A percentile compares a stretch with the other conserved stretches of the same genome.
These are phyloP conservation scores for Campaea margaritaria DNA, from an alignment of 2,888 invertebrate species.

Conservation along the genomic window DNA sequence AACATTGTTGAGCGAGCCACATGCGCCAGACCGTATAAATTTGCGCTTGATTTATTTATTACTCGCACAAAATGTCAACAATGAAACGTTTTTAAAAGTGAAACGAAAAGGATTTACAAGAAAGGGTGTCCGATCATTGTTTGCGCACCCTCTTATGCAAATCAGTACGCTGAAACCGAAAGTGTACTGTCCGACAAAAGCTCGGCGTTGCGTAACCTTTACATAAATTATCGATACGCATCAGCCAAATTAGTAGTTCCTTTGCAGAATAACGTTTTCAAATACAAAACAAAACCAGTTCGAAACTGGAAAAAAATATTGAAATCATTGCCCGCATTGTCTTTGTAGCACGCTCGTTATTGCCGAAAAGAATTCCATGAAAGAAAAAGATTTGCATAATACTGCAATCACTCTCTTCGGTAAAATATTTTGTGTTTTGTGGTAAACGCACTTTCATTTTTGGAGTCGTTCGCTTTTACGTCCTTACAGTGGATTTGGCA, in stretches of 20 bases:
- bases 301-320: conserved; percentile 59
- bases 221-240: conserved; percentile 81
- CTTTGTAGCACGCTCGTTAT: conserved; percentile 47
- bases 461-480: conserved; percentile 43
- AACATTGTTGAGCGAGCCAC: conserved; percentile 69
- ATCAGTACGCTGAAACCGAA: conserved; percentile 82
- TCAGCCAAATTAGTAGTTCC: conserved; percentile 73
- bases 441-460: conserved; percentile 76
- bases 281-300: conserved; percentile 63
- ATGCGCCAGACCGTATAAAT: conserved; percentile 74
- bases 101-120: conserved; percentile 76
- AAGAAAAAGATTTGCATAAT: conserved; percentile 75
- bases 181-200: conserved; percentile 70
- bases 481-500: conserved; percentile 53
- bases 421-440: conserved; percentile 79
- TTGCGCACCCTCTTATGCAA: conserved; percentile 75
- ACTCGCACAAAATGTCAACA: conserved; percentile 78
- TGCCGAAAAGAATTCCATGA: conserved; percentile 41
- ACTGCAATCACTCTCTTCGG: conserved; percentile 58
- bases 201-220: conserved; percentile 70
- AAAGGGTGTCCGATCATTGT: conserved; percentile 77
- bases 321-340: conserved; percentile 65
- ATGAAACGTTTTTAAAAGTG: conserved; percentile 78
- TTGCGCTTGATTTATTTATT: conserved; percentile 82
- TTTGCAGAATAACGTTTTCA: conserved; percentile 57